These are phyloP conservation scores for Chouioia cunea DNA, from an alignment of 2,888 invertebrate species.

Conservation along the genomic window DNA sequence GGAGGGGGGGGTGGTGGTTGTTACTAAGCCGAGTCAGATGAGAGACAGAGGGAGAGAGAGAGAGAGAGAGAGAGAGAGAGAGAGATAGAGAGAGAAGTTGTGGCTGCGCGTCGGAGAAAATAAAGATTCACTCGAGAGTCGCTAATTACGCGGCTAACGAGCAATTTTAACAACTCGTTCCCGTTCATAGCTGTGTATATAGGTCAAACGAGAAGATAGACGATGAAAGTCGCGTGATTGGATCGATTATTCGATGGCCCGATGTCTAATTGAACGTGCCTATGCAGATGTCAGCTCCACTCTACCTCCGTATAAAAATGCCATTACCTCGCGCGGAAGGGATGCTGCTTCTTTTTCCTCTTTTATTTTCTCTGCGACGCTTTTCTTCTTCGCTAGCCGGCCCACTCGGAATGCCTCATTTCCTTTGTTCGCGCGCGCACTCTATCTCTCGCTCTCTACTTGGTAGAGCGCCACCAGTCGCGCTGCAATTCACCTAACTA, in stretches of 20 bases:
- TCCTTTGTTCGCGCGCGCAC: conserved; percentile 52
- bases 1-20: too few relatives aligned
- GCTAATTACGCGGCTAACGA: conserved; percentile 35
- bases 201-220: not conserved
- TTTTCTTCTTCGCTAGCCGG: conserved; percentile 30
- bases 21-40: not conserved
- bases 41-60: not conserved
- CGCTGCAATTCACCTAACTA: conserved; percentile 18
- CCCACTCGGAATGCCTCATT: conserved; percentile 54
- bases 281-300: not conserved
- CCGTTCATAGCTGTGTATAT: not conserved
- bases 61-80: not conserved
- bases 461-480: not conserved
- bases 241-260: conserved; percentile 33
- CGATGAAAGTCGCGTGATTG: not conserved
- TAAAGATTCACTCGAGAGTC: too few relatives aligned
- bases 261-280: conserved; percentile 29
- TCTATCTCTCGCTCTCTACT: conserved; percentile 1
- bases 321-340: conserved; percentile 53
- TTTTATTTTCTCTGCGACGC: conserved; percentile 36
- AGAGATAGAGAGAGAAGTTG: conserved; percentile 1
- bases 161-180: conserved; percentile 20
- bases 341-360: too few relatives aligned
- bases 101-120: not conserved
- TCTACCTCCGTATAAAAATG: conserved; percentile 48